phyloP scores from a whole-genome alignment of 2,113 vertebrate genomes.

The Oreochromis niloticus region DNA sequence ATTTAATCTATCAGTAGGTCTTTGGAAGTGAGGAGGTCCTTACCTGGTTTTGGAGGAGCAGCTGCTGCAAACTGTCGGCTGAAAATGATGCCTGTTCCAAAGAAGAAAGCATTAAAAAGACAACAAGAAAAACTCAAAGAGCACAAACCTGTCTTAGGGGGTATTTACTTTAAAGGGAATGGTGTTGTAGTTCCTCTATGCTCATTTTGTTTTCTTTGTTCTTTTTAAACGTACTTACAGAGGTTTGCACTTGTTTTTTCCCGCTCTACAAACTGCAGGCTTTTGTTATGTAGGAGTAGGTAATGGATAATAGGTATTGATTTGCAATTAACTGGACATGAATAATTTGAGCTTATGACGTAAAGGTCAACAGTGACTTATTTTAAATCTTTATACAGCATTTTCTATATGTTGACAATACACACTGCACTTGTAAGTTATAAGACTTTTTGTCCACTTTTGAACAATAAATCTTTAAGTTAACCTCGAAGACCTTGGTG shows the following conservation, averaged over 20 bases:
- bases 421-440: not conserved
- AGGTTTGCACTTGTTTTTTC: not conserved
- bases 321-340: not conserved
- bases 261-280: not conserved
- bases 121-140: not conserved
- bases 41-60: conserved; percentile 67
- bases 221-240: not conserved
- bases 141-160: not conserved
- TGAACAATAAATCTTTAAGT: not conserved
- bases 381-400: not conserved
- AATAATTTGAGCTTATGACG: not conserved
- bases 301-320: not conserved
- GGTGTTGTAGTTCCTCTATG: not conserved
- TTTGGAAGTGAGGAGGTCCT: not conserved
- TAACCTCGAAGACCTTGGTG: too few species aligned
- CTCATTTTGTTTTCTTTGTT: not conserved
- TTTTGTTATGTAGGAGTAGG: not conserved
- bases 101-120: not conserved
- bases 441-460: not conserved
- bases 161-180: not conserved
- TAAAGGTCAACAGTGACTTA: not conserved
- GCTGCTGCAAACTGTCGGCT: conserved; percentile 48
- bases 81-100: conserved; percentile 22
- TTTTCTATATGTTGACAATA: not conserved
- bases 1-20: not conserved